A percentile compares a stretch with the other conserved stretches of the same genome.
These are phyloP conservation scores for Chrysolina oricalcia DNA, from an alignment of 2,888 invertebrate species.

Conservation along the genomic window DNA sequence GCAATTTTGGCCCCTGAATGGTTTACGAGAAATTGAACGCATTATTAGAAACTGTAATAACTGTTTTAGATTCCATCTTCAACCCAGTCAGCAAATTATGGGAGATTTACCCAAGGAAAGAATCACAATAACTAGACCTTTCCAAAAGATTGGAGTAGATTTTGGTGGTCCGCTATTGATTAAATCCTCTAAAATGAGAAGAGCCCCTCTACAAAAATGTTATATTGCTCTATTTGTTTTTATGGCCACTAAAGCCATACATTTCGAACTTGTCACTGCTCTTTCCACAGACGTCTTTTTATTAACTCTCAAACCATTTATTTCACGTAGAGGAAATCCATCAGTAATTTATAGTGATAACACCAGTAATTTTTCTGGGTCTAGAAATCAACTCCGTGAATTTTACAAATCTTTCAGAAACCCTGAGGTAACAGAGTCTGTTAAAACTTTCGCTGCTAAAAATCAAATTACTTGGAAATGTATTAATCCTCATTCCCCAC, in stretches of 20 bases:
- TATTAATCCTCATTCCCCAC: constrained; percentile 27
- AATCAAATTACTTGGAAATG: constrained; percentile 30
- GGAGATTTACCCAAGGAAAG: constrained; percentile 42
- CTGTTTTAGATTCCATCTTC: constrained; percentile 45
- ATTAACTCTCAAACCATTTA: constrained; percentile 11
- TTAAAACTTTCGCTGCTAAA: not conserved
- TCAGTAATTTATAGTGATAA: constrained; percentile 21
- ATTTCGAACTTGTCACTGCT: constrained; percentile 25
- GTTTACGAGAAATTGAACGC: constrained; percentile 17
- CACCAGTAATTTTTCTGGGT: constrained; percentile 27
- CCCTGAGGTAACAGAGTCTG: not conserved
- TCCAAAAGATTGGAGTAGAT: constrained; percentile 52
- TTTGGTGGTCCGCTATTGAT: constrained; percentile 56
- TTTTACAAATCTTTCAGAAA: constrained; percentile 6
- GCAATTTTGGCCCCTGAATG: constrained; percentile 38
- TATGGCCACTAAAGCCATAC: constrained; percentile 46
- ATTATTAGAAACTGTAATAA: constrained; percentile 24
- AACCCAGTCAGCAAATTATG: constrained; percentile 44
- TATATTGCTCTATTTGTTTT: constrained; percentile 60
- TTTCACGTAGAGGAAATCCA: not conserved
- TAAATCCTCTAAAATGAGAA: constrained; percentile 48
- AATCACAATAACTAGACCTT: constrained; percentile 34
- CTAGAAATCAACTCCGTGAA: constrained; percentile 16
- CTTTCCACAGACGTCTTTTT: constrained; percentile 5
- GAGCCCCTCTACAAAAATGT: constrained; percentile 45